Evolutionary conservation across 92 coral and sea anemone species (phyloP), one percentile per base, ranked within the genome.

Genomic region (Actinernus sp.): DNA sequence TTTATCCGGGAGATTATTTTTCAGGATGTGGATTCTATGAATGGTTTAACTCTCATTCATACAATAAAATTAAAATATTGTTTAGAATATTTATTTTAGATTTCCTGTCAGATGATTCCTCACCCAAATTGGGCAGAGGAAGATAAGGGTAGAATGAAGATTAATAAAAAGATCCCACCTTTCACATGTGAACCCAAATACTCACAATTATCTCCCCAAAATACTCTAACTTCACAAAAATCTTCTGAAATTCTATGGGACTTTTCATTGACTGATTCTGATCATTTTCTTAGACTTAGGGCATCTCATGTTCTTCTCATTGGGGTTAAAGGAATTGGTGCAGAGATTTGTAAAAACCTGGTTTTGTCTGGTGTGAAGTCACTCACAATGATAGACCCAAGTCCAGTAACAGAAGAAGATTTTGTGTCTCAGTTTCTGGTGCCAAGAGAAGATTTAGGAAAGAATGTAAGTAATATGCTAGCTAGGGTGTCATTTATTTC

Each of bases 331-430:
- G 99, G 99, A n/a, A 64, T 91, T 31, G 99, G 99, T 29, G 99
- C 99, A 27, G 99, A 95, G 65, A 88, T 95, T 36, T 87, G 97
- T 73, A 95, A 95, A 49, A 95, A 95, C 54, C 86, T 95, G 19
- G 88, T 95, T 0, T 83, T 95, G 21, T 93, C 97, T n/a, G 99
- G 99, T 1, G 97, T 95, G 39, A 95, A 88, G 62, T 91, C 99
- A 26, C 74, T 95, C 0, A 88, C 97, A 1, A 79, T 91, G 65
- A 63, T 84, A 32, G 99, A 95, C 61, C 76, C 84, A 24, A 11
- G 47, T 48, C 58, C 70, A 14, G 95, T 95, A 10, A 87, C 83
- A 31, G 89, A 84, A 37, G 85, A 91, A 58, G 99, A 95, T 55
- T 95, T 95, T 50, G 63, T 73, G 51, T 78, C 96, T 66, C 99